Evolutionary conservation across 2,113 vertebrate species (phyloP).

Genomic region (Tamias sibiricus): DNA sequence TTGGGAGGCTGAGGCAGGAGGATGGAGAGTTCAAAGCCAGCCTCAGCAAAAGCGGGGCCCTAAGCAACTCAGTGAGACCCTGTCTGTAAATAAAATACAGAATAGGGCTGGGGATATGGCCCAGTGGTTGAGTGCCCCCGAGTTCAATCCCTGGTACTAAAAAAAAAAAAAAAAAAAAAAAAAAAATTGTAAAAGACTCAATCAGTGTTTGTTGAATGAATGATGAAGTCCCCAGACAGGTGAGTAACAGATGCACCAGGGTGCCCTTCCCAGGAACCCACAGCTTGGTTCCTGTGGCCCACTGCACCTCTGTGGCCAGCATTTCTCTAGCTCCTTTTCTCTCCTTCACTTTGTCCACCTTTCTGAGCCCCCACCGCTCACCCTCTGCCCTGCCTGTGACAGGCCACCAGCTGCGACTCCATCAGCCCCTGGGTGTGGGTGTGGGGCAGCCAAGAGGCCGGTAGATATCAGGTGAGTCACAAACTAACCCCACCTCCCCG

Average conservation of each 20-base stretch:
- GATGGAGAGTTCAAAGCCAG: too few species aligned
- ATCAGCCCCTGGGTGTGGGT: too few species aligned
- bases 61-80: too few species aligned
- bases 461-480: not conserved
- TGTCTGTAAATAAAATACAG: too few species aligned
- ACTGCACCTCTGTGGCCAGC: too few species aligned
- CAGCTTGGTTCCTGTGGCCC: accelerated
- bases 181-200: not conserved
- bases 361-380: not conserved
- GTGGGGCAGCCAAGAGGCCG: too few species aligned
- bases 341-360: not conserved
- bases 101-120: too few species aligned
- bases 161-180: too few species aligned
- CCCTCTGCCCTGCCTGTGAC: not conserved
- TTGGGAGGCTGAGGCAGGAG: too few species aligned
- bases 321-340: not conserved
- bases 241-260: not conserved
- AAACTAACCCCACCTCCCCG: not conserved
- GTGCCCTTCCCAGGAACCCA: not conserved
- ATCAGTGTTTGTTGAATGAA: not conserved
- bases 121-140: too few species aligned
- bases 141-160: too few species aligned
- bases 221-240: not conserved
- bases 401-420: not conserved
- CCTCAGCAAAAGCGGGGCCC: too few species aligned